Evolutionary conservation across 30 jellyfish, hydroid and myxozoan species (phyloP), one percentile per base, ranked within the genome.

Genomic region (Aurelia sp.): DNA sequence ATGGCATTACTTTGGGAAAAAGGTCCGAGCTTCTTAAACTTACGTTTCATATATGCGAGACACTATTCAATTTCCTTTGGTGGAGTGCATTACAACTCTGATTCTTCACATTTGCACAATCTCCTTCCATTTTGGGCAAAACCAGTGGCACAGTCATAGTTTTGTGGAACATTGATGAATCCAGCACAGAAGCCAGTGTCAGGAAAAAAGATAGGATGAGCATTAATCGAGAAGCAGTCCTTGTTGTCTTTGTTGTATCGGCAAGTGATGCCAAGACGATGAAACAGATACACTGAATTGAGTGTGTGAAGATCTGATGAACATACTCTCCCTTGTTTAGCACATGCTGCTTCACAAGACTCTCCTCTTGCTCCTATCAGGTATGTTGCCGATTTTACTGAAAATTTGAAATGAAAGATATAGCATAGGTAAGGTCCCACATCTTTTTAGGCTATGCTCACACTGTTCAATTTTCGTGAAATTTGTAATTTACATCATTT

Each of bases 111-210:
- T 40, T 33, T 75, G 86, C 86, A 75, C 35, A 75, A 74, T 59
- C 86, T 21, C n/a, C 64, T 33, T 4, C 57, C 75, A 57, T n/a
- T 63, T 31, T 73, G 76, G 47, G 18, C 2, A 4, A 41, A 65
- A 22, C 86, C 86, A 58, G 72, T 20, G 76, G 86, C 74, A 21
- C 86, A 75, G 63, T 59, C 86, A 9, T 75, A 75, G 76, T 30
- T 53, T 57, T 21, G 3, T 21, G 86, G 86, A 59, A 75, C 86
- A 33, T 75, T 58, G 18, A 75, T 75, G 60, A 47, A 75, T 62
- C 86, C 86, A 58, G n/a, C 60, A 22, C 86, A 75, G 40, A 4
- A 20, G 13, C 65, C 75, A 33, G 75, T 57, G 31, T 11, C 65
- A 5, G 86, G 86, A 19, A 19, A 75, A 40, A 3, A 75, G 37